Percentiles rank a stretch among this genome's conserved stretches.
Evolutionary conservation across 2,888 invertebrate genomes (phyloP).

Genomic region (Drosophila neotestacea): DNA sequence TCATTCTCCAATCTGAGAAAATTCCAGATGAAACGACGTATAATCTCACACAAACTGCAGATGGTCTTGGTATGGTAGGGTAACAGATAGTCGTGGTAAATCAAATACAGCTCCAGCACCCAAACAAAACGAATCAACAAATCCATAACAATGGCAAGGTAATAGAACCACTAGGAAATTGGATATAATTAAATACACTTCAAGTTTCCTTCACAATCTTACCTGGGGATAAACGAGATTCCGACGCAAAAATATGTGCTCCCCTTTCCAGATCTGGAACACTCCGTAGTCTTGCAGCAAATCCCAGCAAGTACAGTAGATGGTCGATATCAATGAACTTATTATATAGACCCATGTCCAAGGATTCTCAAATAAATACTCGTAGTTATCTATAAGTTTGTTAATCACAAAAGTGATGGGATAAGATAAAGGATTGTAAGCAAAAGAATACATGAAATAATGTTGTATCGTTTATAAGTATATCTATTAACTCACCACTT

Average conservation of each 20-base stretch:
- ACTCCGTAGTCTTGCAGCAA: conserved; percentile 99
- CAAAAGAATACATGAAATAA: no score
- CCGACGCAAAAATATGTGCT: conserved; percentile 94
- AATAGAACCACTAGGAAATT: conserved; percentile 87
- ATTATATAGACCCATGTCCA: conserved; percentile 94
- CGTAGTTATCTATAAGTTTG: conserved; percentile 86
- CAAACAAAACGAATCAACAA: conserved; percentile 95
- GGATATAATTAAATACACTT: no score
- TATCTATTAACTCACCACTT: conserved; percentile 72
- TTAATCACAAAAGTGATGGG: neutral
- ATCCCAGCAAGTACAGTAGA: conserved; percentile 98
- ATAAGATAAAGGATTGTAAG: no score
- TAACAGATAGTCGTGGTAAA: conserved; percentile 89
- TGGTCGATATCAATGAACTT: conserved; percentile 92
- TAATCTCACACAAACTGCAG: conserved; percentile 92
- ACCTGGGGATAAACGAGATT: conserved; percentile 97
- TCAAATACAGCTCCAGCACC: conserved; percentile 93
- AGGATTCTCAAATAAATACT: conserved; percentile 89
- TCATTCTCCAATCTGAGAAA: conserved; percentile 99
- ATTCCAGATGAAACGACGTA: conserved; percentile 97
- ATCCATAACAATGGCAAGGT: conserved; percentile 98
- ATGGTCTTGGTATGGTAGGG: conserved; percentile 92
- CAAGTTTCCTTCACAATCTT: neutral
- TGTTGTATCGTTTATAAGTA: no score
- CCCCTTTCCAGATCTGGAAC: conserved; percentile 93